Percentiles rank a stretch among this genome's conserved stretches.
These are phyloP conservation scores for Scalopus aquaticus DNA, from an alignment of 2,113 vertebrate genomes.

Conservation along the genomic window DNA sequence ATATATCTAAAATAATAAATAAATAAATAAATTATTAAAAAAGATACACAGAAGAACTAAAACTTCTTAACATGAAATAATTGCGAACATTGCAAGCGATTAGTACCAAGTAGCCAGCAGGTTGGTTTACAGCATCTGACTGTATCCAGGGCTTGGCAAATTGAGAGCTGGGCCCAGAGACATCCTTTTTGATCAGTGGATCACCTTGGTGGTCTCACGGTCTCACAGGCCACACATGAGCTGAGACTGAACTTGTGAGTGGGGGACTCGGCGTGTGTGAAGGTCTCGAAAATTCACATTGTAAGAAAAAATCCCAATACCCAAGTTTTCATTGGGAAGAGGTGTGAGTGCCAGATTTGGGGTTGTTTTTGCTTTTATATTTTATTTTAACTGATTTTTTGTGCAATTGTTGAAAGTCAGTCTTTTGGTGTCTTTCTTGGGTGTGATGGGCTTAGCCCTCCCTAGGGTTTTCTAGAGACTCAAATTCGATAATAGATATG, in stretches of 20 bases:
- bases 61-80: background rate
- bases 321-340: too few relatives aligned
- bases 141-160: too few relatives aligned
- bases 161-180: too few relatives aligned
- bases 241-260: background rate
- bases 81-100: background rate
- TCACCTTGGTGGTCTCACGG: too few relatives aligned
- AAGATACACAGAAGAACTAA: too few relatives aligned
- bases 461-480: background rate
- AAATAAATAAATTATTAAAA: too few relatives aligned
- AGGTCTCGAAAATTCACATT: too few relatives aligned
- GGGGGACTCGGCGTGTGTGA: background rate
- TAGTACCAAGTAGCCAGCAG: background rate
- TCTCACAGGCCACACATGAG: background rate
- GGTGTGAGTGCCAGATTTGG: background rate
- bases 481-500: background rate
- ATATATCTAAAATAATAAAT: too few relatives aligned
- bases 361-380: background rate
- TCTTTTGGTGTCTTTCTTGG: background rate
- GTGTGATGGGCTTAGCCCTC: background rate
- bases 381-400: background rate
- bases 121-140: too few relatives aligned
- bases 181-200: too few relatives aligned
- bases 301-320: too few relatives aligned
- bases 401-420: background rate